Base-by-base conservation (phyloP, 2,113 vertebrate species). In the Eubucco bourcierii region DNA sequence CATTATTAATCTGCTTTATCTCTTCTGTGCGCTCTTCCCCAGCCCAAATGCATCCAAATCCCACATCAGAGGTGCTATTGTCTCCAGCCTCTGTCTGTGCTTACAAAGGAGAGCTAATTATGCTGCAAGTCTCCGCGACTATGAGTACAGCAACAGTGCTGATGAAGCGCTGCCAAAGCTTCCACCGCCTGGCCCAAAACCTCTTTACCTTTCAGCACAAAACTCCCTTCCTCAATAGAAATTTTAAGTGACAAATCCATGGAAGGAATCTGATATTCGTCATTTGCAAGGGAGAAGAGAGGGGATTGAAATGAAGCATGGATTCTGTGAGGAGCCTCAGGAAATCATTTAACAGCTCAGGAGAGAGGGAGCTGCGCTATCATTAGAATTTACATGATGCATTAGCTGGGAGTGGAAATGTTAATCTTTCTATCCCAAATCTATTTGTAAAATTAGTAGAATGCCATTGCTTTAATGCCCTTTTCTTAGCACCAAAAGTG, bases 321-420 rank as follows among this genome's bases (percentile, higher is more conserved):
- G 92, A 89, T 93, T 95, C 92, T 85, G 90, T 39, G 64, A 81
- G 80, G 84, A 96, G 97, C 96, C 96, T 84, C 89, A 68, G 97
- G 97, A 97, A 97, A 97, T 94, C 84, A 94, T 97, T 97, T 96
- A 95, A 89, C 87, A 91, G 95, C 84, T 95, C 87, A 81, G 41
- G 80, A 79, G 66, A 91, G 95, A 44, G 79, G 89, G 85, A 94
- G 94, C 97, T 53, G 71, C 53, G 79, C 97, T 97, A 96, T 94
- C 97, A 95, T 95, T 94, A 95, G 96, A 96, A 96, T 97, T 97
- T 97, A 94, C 96, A 96, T 91, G 96, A 97, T 93, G 88, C 96
- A 97, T 97, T 97, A 98, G 95, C 93, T 94, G 96, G 97, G 88
- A 97, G 95, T 94, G 94, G 95, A 91, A 96, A 95, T 91, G 93